phyloP scores from a whole-genome alignment of 2,113 vertebrate genomes.

The Erythrocercus mccallii region DNA sequence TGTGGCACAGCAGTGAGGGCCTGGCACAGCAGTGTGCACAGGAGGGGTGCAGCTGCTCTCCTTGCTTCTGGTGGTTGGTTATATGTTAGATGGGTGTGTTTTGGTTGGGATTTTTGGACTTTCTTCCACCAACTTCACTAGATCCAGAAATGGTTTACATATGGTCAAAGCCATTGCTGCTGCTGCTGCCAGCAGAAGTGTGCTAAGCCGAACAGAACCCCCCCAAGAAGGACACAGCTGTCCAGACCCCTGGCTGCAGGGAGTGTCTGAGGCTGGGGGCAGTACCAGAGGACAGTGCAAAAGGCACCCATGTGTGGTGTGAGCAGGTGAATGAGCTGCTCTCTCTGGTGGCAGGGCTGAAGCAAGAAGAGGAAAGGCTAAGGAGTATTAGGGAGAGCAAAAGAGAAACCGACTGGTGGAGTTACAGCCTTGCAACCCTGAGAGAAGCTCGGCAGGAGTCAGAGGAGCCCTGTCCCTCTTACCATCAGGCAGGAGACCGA shows the following conservation, averaged over 20 bases:
- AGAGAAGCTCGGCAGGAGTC: neutral
- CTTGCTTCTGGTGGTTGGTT: neutral
- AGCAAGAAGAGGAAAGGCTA: neutral
- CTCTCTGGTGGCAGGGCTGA: neutral
- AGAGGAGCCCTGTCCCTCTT: neutral
- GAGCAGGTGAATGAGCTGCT: neutral
- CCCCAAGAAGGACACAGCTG: neutral
- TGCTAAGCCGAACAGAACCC: no score
- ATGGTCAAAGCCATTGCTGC: neutral
- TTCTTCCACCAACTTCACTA: neutral
- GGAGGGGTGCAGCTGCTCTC: neutral
- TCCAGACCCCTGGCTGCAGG: neutral
- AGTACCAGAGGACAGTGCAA: neutral
- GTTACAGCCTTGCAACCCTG: neutral
- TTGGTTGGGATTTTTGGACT: neutral
- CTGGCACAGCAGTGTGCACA: neutral
- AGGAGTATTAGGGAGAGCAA: neutral
- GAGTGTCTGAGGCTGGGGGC: neutral
- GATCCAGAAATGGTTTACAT: neutral
- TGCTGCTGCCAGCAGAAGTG: no score
- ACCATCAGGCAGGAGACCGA: neutral
- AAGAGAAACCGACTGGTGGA: neutral
- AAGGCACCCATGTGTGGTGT: neutral
- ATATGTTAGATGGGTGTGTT: neutral
- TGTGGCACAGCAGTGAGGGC: rapidly evolving